A percentile compares a stretch with the other conserved stretches of the same genome.
These are phyloP conservation scores for Rhamphomyia laevipes DNA, from an alignment of 2,888 invertebrate genomes.

Conservation along the genomic window DNA sequence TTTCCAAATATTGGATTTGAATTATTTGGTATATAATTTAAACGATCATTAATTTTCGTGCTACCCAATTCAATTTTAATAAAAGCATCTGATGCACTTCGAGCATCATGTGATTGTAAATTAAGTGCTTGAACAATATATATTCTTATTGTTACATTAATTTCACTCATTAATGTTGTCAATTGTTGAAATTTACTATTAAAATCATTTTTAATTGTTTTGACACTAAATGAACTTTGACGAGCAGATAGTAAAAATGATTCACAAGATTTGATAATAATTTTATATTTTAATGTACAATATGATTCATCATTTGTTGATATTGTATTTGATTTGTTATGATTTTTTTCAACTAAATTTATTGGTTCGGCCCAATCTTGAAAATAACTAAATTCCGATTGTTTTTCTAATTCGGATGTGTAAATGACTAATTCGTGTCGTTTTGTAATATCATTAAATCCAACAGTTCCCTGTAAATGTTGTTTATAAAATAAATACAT, in stretches of 20 bases:
- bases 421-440: conserved; percentile 40
- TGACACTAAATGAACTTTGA: background rate
- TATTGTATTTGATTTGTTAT: conserved; percentile 26
- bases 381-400: conserved; percentile 52
- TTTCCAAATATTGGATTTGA: conserved; percentile 76
- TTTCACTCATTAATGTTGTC: background rate
- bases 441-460: background rate
- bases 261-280: conserved; percentile 7
- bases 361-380: conserved; percentile 54
- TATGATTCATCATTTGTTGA: conserved; percentile 37
- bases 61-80: conserved; percentile 56
- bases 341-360: conserved; percentile 44
- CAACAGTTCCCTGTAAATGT: background rate
- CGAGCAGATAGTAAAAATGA: too few species aligned
- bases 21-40: conserved; percentile 57
- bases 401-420: conserved; percentile 52
- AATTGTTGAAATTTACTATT: conserved; percentile 3
- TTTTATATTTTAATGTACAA: conserved; percentile 26
- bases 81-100: conserved; percentile 68
- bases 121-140: conserved; percentile 64
- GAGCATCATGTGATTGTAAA: conserved; percentile 57
- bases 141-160: conserved; percentile 46
- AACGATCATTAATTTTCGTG: conserved; percentile 51
- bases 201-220: conserved; percentile 3
- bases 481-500: background rate